Evolutionary conservation across 2,113 vertebrate species (phyloP).

Genomic region (Trichomycterus rosablanca): DNA sequence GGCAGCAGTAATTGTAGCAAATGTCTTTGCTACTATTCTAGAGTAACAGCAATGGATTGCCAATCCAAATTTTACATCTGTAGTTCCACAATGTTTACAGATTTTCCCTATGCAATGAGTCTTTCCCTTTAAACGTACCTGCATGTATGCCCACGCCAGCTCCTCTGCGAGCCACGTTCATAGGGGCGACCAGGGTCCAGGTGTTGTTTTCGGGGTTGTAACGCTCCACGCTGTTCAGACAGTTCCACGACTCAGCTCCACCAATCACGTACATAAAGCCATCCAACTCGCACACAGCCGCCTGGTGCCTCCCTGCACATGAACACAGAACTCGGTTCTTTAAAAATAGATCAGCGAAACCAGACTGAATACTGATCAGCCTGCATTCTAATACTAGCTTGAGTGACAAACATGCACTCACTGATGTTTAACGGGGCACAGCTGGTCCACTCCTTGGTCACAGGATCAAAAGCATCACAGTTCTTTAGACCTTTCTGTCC

Average conservation of each 20-base stretch:
- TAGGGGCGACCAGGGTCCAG: slow-evolving; percentile 87
- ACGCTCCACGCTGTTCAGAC: slow-evolving; percentile 89
- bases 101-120: too few relatives aligned
- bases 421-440: slow-evolving; percentile 92
- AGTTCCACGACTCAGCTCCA: slow-evolving; percentile 96
- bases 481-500: slow-evolving; percentile 98
- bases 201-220: slow-evolving; percentile 95
- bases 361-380: background rate
- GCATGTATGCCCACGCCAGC: slow-evolving; percentile 82
- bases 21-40: too few relatives aligned
- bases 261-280: slow-evolving; percentile 90
- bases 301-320: slow-evolving; percentile 87
- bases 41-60: too few relatives aligned
- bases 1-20: too few relatives aligned
- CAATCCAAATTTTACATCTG: too few relatives aligned
- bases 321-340: background rate
- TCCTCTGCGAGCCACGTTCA: slow-evolving; percentile 93
- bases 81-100: too few relatives aligned
- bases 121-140: slow-evolving; percentile 83
- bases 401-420: slow-evolving; percentile 51
- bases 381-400: background rate
- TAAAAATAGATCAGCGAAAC: background rate
- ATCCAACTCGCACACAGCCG: slow-evolving; percentile 87
- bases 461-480: slow-evolving; percentile 91
- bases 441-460: slow-evolving; percentile 87